Percentiles rank a stretch among this genome's conserved stretches.
phyloP scores from a whole-genome alignment of 2,797 vertebrate species.

The Acanthornis magna region DNA sequence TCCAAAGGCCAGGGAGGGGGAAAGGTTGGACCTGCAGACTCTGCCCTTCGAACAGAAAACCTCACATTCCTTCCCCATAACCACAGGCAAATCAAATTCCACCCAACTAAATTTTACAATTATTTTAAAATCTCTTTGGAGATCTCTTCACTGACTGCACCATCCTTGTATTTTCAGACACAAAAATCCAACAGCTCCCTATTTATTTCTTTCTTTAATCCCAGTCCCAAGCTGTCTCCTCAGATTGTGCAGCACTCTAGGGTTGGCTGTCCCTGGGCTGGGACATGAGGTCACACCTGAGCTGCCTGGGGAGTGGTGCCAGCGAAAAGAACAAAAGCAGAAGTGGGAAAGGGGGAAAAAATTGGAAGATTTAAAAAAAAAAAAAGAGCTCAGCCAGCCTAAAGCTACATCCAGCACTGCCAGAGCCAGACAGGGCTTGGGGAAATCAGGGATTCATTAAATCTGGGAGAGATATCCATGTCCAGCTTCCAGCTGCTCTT shows the following conservation, averaged over 20 bases:
- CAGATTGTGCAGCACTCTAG: background rate
- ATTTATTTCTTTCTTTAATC: background rate
- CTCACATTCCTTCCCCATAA: background rate
- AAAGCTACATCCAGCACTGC: background rate
- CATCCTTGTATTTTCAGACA: background rate
- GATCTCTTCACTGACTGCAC: background rate
- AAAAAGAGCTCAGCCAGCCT: background rate
- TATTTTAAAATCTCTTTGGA: background rate
- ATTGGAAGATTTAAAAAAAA: too few relatives aligned
- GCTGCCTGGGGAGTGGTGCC: background rate
- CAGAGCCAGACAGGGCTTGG: background rate
- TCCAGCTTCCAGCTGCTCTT: background rate
- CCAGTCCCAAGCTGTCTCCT: background rate
- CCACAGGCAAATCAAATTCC: background rate
- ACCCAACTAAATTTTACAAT: accelerated
- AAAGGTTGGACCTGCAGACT: background rate
- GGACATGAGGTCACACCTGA: conserved; percentile 38
- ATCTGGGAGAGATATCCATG: background rate
- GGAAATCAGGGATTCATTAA: background rate
- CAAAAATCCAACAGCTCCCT: background rate
- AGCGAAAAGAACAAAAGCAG: background rate
- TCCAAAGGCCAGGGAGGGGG: background rate
- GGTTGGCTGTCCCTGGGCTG: conserved; percentile 6
- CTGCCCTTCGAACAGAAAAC: background rate
- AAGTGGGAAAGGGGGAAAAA: accelerated